Evolutionary conservation across 2,888 invertebrate species (phyloP).

Genomic region (Carabus problematicus): DNA sequence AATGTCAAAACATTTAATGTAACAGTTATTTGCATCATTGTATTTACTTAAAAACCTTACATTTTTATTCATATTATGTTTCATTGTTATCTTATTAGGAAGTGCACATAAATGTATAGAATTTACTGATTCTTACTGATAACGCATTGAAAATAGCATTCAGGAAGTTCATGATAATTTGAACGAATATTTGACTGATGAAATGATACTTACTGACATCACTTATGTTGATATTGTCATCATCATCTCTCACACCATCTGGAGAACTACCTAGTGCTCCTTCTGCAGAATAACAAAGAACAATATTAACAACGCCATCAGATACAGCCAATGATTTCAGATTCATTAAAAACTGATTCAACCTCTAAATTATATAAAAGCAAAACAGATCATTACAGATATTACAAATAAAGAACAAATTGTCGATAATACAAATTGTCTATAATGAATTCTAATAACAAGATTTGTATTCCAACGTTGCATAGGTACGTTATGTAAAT

Average conservation of each 20-base stretch:
- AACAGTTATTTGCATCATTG: not conserved
- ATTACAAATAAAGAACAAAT: no score
- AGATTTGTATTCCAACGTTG: no score
- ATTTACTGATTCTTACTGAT: not conserved
- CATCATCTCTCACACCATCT: conserved; percentile 58
- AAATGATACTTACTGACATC: conserved; percentile 76
- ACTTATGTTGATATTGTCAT: conserved; percentile 72
- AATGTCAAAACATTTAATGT: no score
- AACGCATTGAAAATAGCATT: not conserved
- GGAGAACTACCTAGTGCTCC: conserved; percentile 45
- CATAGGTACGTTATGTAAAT: no score
- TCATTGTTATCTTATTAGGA: conserved; percentile 15
- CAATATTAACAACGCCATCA: not conserved
- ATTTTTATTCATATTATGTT: not conserved
- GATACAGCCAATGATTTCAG: not conserved
- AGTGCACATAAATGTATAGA: not conserved
- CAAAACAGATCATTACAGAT: no score
- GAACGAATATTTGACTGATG: no score
- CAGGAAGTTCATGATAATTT: no score
- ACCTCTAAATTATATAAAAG: no score
- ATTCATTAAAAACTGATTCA: conserved; percentile 12
- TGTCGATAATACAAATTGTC: no score
- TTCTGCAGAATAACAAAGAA: conserved; percentile 7
- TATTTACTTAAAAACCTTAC: not conserved
- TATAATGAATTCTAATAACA: no score